Percentiles rank a stretch among this genome's conserved stretches.
These are phyloP conservation scores for Mirza zaza DNA, from an alignment of 2,113 vertebrate species.

Conservation along the genomic window DNA sequence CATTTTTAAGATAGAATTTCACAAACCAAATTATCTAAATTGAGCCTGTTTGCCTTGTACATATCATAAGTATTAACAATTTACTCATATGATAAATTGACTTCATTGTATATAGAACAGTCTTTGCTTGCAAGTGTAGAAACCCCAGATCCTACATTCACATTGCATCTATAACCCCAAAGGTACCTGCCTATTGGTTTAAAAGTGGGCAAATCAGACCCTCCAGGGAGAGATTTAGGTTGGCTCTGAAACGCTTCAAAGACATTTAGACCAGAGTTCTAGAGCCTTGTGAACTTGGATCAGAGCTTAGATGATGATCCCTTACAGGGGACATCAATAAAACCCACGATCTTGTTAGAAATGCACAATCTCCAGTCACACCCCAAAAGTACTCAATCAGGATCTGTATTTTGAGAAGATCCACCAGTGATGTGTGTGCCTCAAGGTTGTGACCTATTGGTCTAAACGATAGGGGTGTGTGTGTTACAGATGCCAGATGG, in stretches of 20 bases:
- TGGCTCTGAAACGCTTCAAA: neutral
- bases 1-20: too few relatives aligned
- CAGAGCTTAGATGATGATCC: neutral
- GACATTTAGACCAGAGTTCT: neutral
- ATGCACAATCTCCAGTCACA: neutral
- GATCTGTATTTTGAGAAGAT: neutral
- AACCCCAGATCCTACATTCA: accelerated
- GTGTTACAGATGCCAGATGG: too few relatives aligned
- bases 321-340: neutral
- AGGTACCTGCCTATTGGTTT: neutral
- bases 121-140: neutral
- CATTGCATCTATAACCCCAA: neutral
- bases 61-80: too few relatives aligned
- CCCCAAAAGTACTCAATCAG: neutral
- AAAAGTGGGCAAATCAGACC: neutral
- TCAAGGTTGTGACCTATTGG: neutral
- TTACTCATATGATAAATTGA: too few relatives aligned
- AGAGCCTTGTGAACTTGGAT: neutral
- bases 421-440: accelerated
- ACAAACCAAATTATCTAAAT: too few relatives aligned
- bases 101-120: neutral
- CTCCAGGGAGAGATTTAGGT: neutral
- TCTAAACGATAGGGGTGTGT: neutral
- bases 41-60: too few relatives aligned
- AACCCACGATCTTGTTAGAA: neutral